Conservation (phyloP, 1,140 invertebrate species). For the Aethina tumida region DNA sequence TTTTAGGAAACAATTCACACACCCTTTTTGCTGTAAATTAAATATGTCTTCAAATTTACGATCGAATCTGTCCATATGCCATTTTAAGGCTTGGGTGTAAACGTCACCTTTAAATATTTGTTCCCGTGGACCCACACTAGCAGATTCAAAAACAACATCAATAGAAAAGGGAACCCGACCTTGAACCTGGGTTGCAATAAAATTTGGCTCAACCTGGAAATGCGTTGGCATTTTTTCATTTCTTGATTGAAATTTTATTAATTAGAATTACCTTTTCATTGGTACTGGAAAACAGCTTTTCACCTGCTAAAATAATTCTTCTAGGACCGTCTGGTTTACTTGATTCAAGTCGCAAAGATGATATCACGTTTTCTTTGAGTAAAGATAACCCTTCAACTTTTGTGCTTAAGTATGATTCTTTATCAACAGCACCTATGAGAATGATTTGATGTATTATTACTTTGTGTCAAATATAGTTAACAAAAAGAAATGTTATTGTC, state of each 20-base stretch:
- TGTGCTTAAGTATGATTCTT: conserved; percentile 65
- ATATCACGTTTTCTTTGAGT: conserved; percentile 69
- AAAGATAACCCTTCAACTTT: conserved; percentile 58
- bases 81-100: conserved; percentile 51
- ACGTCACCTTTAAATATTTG: conserved; percentile 47
- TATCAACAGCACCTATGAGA: conserved; percentile 49
- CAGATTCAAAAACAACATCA: conserved; percentile 78
- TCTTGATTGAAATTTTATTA: too few relatives aligned
- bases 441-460: too few relatives aligned
- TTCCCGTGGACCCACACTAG: conserved; percentile 47
- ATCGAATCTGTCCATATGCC: conserved; percentile 50
- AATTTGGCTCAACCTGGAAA: conserved; percentile 57
- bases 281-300: conserved; percentile 38
- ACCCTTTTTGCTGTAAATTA: conserved; percentile 56
- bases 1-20: conserved; percentile 11
- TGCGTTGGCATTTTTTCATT: too few relatives aligned
- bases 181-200: conserved; percentile 72
- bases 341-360: conserved; percentile 49
- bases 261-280: conserved; percentile 34
- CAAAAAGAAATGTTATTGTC: too few relatives aligned
- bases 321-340: conserved; percentile 45
- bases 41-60: conserved; percentile 66
- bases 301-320: conserved; percentile 52
- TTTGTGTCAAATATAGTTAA: too few relatives aligned
- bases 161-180: conserved; percentile 72